Base-by-base conservation (phyloP, 2,797 vertebrate species). In the Cetoscarus ocellatus region DNA sequence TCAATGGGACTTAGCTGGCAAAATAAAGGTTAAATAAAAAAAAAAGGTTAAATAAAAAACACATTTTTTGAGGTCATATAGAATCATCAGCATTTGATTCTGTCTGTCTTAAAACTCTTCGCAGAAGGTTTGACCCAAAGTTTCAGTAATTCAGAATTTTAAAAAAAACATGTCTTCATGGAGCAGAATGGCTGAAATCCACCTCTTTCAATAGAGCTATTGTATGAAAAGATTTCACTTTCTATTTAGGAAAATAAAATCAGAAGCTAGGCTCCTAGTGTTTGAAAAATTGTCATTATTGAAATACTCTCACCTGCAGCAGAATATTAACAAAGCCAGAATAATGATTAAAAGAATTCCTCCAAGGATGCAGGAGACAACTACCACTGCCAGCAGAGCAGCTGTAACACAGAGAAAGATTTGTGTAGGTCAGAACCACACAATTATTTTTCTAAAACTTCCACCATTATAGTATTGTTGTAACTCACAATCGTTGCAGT, bases 401-500 rank as follows among this genome's bases (percentile, higher is more conserved):
- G 94, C 95, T 96, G 69, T 1, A 53, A 77, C 27, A 82, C 27
- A 81, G 27, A 83, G 27, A 75, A 5, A 3, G 12, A 42, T 34
- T 17, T 50, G 10, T 36, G 43, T 10, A 9, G 42, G 49, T 48
- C 39, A 38, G n/a, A 1, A 4, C 35, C 35, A 12, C 6, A 10
- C 6, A 3, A 8, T 45, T 38, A 5, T 17, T n/a, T 48, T 50
- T 6, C n/a, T 56, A 34, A 10, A 7, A 19, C 35, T 48, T 54
- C 12, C 35, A 6, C 35, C 15, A 53, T 17, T 54, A 8, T 42
- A 45, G 45, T 5, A 3, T 1, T 51, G 15, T 52, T 53, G 15
- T 50, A 68, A 86, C 95, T 94, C 86, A 96, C 95, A 91, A 71
- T 96, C 93, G 12, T 83, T 76, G 76, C 95, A 96, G 86, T 95